A percentile compares a stretch with the other conserved stretches of the same genome.
These are phyloP conservation scores for Lomographa bimaculata DNA, from an alignment of 2,888 invertebrate genomes.

Conservation along the genomic window DNA sequence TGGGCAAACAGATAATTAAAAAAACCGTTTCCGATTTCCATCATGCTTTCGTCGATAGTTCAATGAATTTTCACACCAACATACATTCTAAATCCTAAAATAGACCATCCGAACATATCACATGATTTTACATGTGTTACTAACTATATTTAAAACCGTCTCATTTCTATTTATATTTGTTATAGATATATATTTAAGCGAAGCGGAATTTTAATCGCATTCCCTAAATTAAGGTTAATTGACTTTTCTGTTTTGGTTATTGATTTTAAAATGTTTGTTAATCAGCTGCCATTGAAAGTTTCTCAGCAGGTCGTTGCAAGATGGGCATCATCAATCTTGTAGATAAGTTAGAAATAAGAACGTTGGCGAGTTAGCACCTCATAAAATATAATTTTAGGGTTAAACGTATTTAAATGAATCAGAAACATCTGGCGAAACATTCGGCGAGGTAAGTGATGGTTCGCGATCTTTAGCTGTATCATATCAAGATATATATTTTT, in stretches of 20 bases:
- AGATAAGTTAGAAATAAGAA: conserved; percentile 23
- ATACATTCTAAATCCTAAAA: too few relatives aligned
- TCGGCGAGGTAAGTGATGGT: too few relatives aligned
- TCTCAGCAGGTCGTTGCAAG: conserved; percentile 17
- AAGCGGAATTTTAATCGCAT: conserved; percentile 51
- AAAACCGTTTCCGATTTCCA: too few relatives aligned
- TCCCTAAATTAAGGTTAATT: conserved; percentile 65
- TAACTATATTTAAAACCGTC: conserved; percentile 9
- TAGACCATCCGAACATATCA: too few relatives aligned
- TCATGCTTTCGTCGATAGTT: too few relatives aligned
- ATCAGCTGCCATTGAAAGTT: conserved; percentile 17
- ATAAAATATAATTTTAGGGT: conserved; percentile 28
- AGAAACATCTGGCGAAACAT: too few relatives aligned
- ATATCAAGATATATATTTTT: too few relatives aligned
- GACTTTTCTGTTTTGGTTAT: conserved; percentile 52
- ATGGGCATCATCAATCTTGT: conserved; percentile 25
- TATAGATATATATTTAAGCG: conserved; percentile 7
- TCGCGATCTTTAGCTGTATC: too few relatives aligned
- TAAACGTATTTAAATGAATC: conserved; percentile 28
- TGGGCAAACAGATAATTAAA: too few relatives aligned
- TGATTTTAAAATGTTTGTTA: conserved; percentile 57
- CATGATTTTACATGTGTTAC: conserved; percentile 9
- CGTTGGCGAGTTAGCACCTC: conserved; percentile 22
- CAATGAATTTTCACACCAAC: too few relatives aligned
- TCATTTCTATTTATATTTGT: conserved; percentile 20